Evolutionary conservation across 2,888 invertebrate genomes (phyloP), one percentile per base, ranked within the genome.

Genomic region (Linnaemya tessellans): DNA sequence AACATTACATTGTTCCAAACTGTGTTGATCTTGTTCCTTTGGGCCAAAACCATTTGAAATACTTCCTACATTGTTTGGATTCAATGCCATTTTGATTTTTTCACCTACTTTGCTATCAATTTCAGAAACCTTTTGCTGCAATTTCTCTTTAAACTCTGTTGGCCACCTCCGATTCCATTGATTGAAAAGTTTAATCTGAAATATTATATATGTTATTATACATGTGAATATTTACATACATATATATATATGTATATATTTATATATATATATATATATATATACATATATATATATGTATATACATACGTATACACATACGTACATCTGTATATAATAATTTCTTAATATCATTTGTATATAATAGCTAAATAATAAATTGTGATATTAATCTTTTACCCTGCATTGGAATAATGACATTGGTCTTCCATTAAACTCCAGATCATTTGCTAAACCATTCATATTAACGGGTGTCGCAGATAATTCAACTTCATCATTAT

Each of bases 121-220:
- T 89, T 96, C 96, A 35, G 95, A 94, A 35, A 97, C 94, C 86
- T 95, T 95, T 78, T 94, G 94, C 49, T 96, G 93, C 43, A 97
- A 93, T 87, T 94, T 94, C 49, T 95, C 95, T 89, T 95, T 95
- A 86, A 96, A 95, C 86, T 95, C 95, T 60, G 94, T 93, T 8
- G 95, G 94, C 97, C 97, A 97, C 88, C 95, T 95, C 18, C 95
- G 94, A 89, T 95, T 96, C 97, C 97, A 97, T 92, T 97, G 96
- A 89, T 95, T 95, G 89, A 97, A 97, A 58, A 97, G 92, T 93
- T 97, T 97, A 65, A 96, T 94, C 96, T 96, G 91, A 86, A 93
- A 92, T 67, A 65, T 49, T 11, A 79, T 38, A 73, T 3, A 62
- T 3, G 20, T n/a, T 30, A 0, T 7, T 35, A 58, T 30, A 58